Base-by-base conservation (phyloP, 2,113 vertebrate genomes). In the Mixornis gularis region DNA sequence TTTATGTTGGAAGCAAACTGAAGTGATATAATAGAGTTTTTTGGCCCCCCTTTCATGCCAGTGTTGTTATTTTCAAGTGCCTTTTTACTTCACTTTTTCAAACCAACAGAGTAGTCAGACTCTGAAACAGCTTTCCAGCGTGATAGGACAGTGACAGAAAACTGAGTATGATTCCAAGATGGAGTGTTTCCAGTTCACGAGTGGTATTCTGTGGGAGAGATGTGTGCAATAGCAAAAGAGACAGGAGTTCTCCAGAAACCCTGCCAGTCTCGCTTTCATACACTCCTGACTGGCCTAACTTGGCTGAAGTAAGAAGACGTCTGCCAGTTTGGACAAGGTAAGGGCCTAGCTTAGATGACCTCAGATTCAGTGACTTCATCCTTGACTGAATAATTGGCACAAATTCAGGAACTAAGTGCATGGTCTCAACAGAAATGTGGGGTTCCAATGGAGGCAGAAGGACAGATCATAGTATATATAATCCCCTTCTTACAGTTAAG, bases 1-100 rank as follows among this genome's bases (percentile, higher is more conserved):
- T 89, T 96, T 87, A 76, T 91, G 74, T 92, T 93, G 93, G 94
- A 87, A 85, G 32, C 30, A 91, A 69, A 70, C 32, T 12, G 34
- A 34, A 53, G 63, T 91, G 91, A 92, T 85, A 62, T 52, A 79
- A 91, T 53, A 41, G 41, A n/a, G 15, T 0, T 32, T 41, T 85
- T 70, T 51, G n/a, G 17, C 32, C 26, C 44, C 13, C 25, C 26
- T 79, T 72, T 89, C 58, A 79, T 25, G 43, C 32, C 34, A 12
- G 4, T 82, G 16, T 79, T 92, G 29, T 58, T 89, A 34, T 63
- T 89, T 92, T 76, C 27, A 74, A 68, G 19, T 71, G 20, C 48
- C 13, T 78, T 59, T 80, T 80, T 36, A 46, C 40, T 22, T 94
- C 30, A 48, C 1, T 0, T 82, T 92, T 92, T 64, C 62, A 76